Evolutionary conservation across 1,140 invertebrate species (phyloP).

Genomic region (Hetaerina americana): DNA sequence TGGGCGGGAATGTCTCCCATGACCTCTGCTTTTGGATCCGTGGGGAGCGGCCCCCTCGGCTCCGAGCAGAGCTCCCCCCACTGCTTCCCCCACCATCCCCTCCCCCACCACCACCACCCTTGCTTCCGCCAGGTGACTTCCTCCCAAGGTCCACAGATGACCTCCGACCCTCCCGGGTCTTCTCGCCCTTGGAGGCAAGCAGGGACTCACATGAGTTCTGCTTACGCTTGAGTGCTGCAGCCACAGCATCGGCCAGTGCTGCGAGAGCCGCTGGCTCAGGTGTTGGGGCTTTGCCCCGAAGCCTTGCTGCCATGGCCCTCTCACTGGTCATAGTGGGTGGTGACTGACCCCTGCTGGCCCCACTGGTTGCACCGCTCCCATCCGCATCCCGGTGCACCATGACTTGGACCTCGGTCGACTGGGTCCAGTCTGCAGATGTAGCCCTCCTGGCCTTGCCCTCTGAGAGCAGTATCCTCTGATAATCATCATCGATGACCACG

Average conservation of each 20-base stretch:
- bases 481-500: conserved; percentile 34
- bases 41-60: conserved; percentile 30
- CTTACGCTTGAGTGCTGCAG: conserved; percentile 10
- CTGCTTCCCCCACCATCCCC: conserved; percentile 29
- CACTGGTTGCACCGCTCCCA: background rate
- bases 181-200: conserved; percentile 12
- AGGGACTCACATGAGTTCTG: conserved; percentile 23
- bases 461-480: conserved; percentile 45
- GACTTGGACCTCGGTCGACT: background rate
- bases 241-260: background rate
- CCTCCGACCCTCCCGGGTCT: conserved; percentile 6
- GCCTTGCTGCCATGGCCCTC: background rate
- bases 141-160: conserved; percentile 15
- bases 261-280: background rate
- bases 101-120: conserved; percentile 19
- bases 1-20: conserved; percentile 50
- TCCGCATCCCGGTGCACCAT: background rate
- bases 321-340: background rate
- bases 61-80: conserved; percentile 19
- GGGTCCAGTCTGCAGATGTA: background rate
- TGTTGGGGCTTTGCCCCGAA: conserved; percentile 10
- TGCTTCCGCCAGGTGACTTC: conserved; percentile 19
- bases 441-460: conserved; percentile 21
- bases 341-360: background rate
- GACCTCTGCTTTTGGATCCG: conserved; percentile 45